phyloP scores from a whole-genome alignment of 2,888 invertebrate genomes.

The Melanostoma scalare region DNA sequence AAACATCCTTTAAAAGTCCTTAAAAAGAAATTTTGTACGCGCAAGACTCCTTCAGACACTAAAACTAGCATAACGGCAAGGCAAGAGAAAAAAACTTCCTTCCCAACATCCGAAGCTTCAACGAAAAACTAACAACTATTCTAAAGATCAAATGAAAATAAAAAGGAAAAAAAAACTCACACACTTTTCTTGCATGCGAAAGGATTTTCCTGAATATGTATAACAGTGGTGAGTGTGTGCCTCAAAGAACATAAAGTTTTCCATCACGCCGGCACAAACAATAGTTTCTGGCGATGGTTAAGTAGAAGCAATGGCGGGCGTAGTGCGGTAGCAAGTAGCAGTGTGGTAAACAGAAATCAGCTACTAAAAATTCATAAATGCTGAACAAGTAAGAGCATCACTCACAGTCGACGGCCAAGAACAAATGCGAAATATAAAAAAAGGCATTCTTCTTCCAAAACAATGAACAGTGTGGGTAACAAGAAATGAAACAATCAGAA shows the following conservation, averaged over 20 bases:
- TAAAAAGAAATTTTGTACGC: constrained; percentile 55
- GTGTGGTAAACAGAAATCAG: constrained; percentile 29
- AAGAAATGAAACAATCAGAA: neutral
- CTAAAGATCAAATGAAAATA: constrained; percentile 18
- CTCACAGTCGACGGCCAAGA: constrained; percentile 47
- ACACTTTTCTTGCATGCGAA: neutral
- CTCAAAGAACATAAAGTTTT: constrained; percentile 43
- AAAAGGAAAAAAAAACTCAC: constrained; percentile 3
- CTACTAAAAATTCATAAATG: constrained; percentile 71
- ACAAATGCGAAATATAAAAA: constrained; percentile 34
- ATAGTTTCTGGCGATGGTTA: constrained; percentile 28
- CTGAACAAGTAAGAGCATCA: constrained; percentile 70
- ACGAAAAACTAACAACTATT: neutral
- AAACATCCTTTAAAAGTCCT: constrained; percentile 61
- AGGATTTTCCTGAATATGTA: constrained; percentile 1
- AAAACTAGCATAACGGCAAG: neutral
- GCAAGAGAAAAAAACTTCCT: constrained; percentile 1
- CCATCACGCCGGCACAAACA: constrained; percentile 45
- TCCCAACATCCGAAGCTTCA: constrained; percentile 45
- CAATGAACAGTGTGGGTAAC: neutral
- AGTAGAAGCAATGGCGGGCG: neutral
- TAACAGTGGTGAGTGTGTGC: neutral
- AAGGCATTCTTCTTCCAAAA: neutral
- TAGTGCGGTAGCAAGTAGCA: constrained; percentile 16
- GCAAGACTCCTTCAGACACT: neutral